Conservation (phyloP, 2,113 vertebrate species). For the Trinectes maculatus region DNA sequence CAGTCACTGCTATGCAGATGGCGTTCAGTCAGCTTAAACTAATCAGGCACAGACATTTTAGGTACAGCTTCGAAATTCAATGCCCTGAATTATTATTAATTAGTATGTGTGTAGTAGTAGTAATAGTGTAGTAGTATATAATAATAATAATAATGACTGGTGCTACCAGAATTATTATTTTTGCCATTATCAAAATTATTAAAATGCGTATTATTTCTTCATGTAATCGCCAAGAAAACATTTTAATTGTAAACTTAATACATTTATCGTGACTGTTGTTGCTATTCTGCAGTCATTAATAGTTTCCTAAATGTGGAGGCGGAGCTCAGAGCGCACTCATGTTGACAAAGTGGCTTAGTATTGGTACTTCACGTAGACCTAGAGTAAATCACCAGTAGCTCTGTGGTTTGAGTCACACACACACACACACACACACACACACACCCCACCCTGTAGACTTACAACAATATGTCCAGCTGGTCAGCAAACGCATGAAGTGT, state of each 20-base stretch:
- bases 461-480: background rate
- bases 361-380: background rate
- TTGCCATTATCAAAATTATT: background rate
- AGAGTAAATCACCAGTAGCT: background rate
- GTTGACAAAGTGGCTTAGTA: background rate
- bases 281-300: background rate
- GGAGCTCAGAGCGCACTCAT: background rate
- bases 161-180: background rate
- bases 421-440: too few species aligned
- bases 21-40: too few species aligned
- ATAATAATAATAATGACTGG: too few species aligned
- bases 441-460: background rate
- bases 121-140: too few species aligned
- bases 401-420: background rate
- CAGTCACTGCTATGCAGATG: too few species aligned
- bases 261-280: background rate
- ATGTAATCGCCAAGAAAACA: background rate
- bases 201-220: background rate
- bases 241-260: background rate
- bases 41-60: too few species aligned
- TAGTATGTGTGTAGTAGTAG: too few species aligned
- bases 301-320: background rate
- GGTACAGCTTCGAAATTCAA: too few species aligned
- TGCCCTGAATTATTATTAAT: too few species aligned
- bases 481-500: background rate